Base-by-base conservation (phyloP, 2,888 invertebrate genomes). In the Drosophila nr. perissopoda region DNA sequence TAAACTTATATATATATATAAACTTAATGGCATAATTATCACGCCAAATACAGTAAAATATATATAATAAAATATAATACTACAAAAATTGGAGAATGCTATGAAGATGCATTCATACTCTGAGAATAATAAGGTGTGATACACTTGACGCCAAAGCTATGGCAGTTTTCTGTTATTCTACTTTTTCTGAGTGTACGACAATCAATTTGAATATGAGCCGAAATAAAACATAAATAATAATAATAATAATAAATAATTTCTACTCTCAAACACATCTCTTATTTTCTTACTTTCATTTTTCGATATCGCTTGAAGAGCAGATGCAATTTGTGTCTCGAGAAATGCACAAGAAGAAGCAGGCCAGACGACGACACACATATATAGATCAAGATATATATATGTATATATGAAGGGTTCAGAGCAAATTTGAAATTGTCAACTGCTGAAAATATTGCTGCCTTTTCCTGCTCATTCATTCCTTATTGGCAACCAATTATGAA, bases 381-480 rank as follows among this genome's bases (percentile, higher is more conserved):
- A 11, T 33, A 33, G 33, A 33, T 33, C 33, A 33, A 10, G 33
- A 33, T 33, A 10, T 33, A 31, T 2, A 33, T 33, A 29, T 2
- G 11, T 33, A 29, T 0, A 33, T 4, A 33, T 46, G 40, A 66
- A 63, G 29, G 29, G 61, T 18, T 33, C 31, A 46, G 46, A 46
- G 46, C 7, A 16, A 46, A 25, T 46, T 46, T 25, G 25, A 58
- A 52, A 29, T 70, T 53, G 80, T 60, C 68, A 74, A 63, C 59
- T 61, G 74, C 59, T 66, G 52, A 69, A 79, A 70, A 77, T 61
- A 73, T 63, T 49, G 69, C 79, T 78, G 76, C 67, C 86, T 64
- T 78, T n/a, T 40, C 10, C 40, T 11, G n/a, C 11, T n/a, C 40
- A 31, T 31, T 31, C 2, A n/a, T n/a, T 10, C 2, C 2, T n/a